These are phyloP conservation scores for Euglossa dilemma DNA, from an alignment of 1,140 invertebrate species.

Conservation along the genomic window DNA sequence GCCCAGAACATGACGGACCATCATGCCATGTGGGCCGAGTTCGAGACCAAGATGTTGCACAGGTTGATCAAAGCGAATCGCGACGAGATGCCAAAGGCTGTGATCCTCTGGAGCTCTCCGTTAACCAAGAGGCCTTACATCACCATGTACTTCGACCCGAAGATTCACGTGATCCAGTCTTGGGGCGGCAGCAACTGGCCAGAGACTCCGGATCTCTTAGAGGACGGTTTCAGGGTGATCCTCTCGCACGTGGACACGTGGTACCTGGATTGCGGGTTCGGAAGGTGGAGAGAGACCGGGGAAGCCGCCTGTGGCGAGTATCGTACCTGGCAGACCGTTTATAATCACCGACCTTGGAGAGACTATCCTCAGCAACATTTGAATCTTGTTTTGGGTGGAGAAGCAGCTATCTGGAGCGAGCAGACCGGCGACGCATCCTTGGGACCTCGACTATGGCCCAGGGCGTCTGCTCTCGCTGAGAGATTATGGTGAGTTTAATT, in stretches of 20 bases:
- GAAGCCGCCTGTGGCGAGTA: constrained; percentile 91
- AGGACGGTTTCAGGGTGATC: constrained; percentile 89
- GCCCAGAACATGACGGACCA: constrained; percentile 88
- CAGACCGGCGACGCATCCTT: constrained; percentile 85
- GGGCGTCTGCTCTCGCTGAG: constrained; percentile 86
- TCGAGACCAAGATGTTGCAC: constrained; percentile 86
- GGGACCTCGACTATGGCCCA: constrained; percentile 88
- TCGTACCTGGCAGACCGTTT: constrained; percentile 91
- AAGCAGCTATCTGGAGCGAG: constrained; percentile 89
- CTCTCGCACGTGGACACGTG: constrained; percentile 92
- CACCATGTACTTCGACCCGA: constrained; percentile 84
- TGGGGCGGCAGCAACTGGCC: constrained; percentile 91
- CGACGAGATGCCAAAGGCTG: constrained; percentile 84
- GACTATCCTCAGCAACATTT: constrained; percentile 78
- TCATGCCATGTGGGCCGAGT: constrained; percentile 90
- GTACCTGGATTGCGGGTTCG: constrained; percentile 93
- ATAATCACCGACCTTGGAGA: constrained; percentile 90
- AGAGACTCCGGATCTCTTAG: constrained; percentile 88
- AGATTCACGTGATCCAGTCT: constrained; percentile 85
- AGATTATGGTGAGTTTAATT: constrained; percentile 80
- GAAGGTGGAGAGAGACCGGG: constrained; percentile 88
- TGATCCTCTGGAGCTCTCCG: constrained; percentile 91
- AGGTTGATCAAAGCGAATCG: constrained; percentile 86
- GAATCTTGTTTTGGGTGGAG: constrained; percentile 84
- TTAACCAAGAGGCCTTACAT: constrained; percentile 89